Percentiles rank a stretch among this genome's conserved stretches.
Conservation (phyloP, 2,113 vertebrate species). For the Tupaia chinensis region DNA sequence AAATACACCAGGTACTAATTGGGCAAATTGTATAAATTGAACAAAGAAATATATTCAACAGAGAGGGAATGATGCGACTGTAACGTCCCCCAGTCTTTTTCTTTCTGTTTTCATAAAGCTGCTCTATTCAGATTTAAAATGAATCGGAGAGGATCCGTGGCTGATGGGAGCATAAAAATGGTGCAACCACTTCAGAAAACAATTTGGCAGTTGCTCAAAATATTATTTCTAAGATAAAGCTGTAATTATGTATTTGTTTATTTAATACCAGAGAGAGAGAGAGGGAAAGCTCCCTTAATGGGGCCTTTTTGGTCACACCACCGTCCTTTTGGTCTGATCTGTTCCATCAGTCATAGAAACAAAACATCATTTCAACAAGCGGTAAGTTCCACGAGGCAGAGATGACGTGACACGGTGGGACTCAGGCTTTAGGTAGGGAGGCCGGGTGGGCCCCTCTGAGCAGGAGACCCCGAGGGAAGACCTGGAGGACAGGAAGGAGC, state of each 20-base stretch:
- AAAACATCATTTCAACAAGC: background rate
- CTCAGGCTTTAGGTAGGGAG: fast-evolving
- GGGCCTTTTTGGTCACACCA: too few species aligned
- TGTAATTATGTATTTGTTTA: too few species aligned
- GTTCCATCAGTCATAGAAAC: background rate
- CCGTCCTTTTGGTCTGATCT: background rate
- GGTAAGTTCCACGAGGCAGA: fast-evolving
- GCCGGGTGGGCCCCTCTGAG: background rate
- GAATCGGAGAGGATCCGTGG: background rate
- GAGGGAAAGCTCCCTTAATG: too few species aligned
- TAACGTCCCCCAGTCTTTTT: background rate
- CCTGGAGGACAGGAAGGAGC: background rate
- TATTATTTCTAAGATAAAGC: background rate
- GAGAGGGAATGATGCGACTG: background rate
- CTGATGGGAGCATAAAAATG: background rate
- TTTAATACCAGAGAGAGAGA: background rate
- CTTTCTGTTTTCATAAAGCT: background rate
- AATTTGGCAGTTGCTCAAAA: background rate
- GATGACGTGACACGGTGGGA: fast-evolving
- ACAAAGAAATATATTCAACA: background rate
- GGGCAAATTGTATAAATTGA: background rate
- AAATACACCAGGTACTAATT: background rate
- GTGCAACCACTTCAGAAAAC: background rate
- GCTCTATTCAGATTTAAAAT: background rate
- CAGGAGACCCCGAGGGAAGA: background rate